Base-by-base conservation (phyloP, 2,888 invertebrate species). In the Tridacna crocea region DNA sequence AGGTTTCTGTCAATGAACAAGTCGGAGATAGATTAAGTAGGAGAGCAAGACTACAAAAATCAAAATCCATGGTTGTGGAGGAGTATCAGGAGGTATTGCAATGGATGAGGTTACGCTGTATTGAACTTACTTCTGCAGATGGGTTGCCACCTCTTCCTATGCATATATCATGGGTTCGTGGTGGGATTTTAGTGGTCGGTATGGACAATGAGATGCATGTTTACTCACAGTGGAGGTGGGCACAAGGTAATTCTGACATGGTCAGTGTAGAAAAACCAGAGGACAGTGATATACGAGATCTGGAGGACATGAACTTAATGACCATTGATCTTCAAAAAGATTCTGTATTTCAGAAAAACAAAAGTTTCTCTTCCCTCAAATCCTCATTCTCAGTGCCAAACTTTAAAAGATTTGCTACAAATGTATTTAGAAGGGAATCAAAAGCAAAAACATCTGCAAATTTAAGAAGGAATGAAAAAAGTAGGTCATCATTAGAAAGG, bases 191-290 rank as follows among this genome's bases (percentile, higher is more conserved):
- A 0, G 98, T 99, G 0, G 99, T 99, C 0, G 99, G 99, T 2
- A 99, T 99, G 99, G 99, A 99, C 94, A 99, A 99, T 3, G 99
- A 99, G 94, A 99, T 99, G 98, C 99, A 99, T 92, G 99, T 99
- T 0, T 99, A 99, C 94, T 98, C 99, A 0, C 99, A 99, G 93
- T 99, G 99, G 99, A 84, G 91, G 60, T 88, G 88, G 75, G 79
- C 84, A 15, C 82, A 77, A 48, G 85, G 83, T 46, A 81, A 74
- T 47, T 79, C 79, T 61, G 85, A 83, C 27, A 61, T 75, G 13
- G 48, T 75, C 6, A 70, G 73, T 51, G 51, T 78, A 15, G 81
- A 82, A 24, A 63, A 72, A 12, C 51, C 61, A 13, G 88, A 87
- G 46, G 85, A 80, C 19, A 55, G 51, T 72, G 87, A 88, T 68